A percentile compares a stretch with the other conserved stretches of the same genome.
Conservation (phyloP, 2,888 invertebrate species). For the Zeuzera pyrina region DNA sequence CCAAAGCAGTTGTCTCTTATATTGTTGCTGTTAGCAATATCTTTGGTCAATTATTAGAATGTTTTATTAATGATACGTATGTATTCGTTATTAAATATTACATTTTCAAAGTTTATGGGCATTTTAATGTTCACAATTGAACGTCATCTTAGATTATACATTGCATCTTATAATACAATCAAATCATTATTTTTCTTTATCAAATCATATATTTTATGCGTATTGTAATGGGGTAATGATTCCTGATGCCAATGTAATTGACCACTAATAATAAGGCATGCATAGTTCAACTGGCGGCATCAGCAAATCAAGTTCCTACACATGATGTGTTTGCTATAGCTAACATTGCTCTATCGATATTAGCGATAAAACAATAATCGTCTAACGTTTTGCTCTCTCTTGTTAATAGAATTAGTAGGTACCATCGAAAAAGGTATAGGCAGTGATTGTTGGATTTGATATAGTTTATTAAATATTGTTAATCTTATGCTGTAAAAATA, state of each 20-base stretch:
- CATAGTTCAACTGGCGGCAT: conserved; percentile 12
- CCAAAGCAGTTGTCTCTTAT: conserved; percentile 57
- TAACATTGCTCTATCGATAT: conserved; percentile 36
- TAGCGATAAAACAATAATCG: conserved; percentile 38
- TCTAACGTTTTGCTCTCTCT: conserved; percentile 63
- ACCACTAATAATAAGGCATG: no score
- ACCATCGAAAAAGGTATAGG: conserved; percentile 65
- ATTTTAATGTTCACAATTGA: conserved; percentile 42
- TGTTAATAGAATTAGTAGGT: conserved; percentile 69
- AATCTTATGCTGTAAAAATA: conserved; percentile 73
- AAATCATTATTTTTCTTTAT: conserved; percentile 11
- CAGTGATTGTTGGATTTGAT: conserved; percentile 73
- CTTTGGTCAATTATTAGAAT: conserved; percentile 71
- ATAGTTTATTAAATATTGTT: conserved; percentile 74
- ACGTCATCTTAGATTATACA: not conserved
- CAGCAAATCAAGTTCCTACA: conserved; percentile 44
- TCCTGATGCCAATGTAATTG: no score
- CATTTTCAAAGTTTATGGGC: conserved; percentile 33
- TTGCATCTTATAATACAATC: conserved; percentile 18
- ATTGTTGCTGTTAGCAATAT: conserved; percentile 64
- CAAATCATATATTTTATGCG: no score
- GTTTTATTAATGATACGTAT: conserved; percentile 53
- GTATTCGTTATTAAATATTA: conserved; percentile 48
- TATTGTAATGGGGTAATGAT: no score
- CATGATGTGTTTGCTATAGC: conserved; percentile 31